Percentiles rank a stretch among this genome's conserved stretches.
Evolutionary conservation across 30 jellyfish, hydroid and myxozoan genomes (phyloP).

Genomic region (Cassiopea xamachana): DNA sequence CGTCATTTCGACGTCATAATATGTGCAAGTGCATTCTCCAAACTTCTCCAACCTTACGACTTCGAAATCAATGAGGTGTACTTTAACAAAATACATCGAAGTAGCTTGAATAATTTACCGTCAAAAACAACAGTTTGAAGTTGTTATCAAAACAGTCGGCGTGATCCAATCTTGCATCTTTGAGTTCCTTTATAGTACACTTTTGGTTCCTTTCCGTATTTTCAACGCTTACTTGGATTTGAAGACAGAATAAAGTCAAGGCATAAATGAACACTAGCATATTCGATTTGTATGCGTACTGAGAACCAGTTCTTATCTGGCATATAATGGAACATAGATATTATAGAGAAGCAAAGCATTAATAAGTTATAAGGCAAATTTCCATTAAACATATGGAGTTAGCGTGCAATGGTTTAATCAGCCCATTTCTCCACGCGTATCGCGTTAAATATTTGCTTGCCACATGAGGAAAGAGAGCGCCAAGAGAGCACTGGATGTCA

Average conservation of each 20-base stretch:
- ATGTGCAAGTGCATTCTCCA: too few species aligned
- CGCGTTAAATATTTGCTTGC: background rate
- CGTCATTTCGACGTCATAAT: too few species aligned
- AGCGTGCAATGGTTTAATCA: background rate
- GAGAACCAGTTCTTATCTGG: background rate
- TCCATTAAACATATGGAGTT: background rate
- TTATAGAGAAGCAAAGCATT: too few species aligned
- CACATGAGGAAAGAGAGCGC: background rate
- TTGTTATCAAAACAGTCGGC: slow-evolving; percentile 4
- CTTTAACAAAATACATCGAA: background rate
- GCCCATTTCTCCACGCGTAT: background rate
- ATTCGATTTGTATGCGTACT: background rate
- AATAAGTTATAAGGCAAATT: too few species aligned
- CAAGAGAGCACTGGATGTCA: background rate
- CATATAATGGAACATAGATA: background rate
- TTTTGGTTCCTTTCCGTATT: background rate
- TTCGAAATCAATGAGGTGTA: background rate
- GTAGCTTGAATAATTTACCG: background rate
- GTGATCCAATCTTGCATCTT: background rate
- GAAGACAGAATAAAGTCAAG: background rate
- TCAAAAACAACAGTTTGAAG: slow-evolving; percentile 13
- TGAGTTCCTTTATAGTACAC: background rate
- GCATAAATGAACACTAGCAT: background rate
- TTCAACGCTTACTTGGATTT: background rate
- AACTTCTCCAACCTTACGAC: background rate